Percentiles rank a stretch among this genome's conserved stretches.
Conservation (phyloP, 2,797 vertebrate genomes). For the Acanthiza pusilla region DNA sequence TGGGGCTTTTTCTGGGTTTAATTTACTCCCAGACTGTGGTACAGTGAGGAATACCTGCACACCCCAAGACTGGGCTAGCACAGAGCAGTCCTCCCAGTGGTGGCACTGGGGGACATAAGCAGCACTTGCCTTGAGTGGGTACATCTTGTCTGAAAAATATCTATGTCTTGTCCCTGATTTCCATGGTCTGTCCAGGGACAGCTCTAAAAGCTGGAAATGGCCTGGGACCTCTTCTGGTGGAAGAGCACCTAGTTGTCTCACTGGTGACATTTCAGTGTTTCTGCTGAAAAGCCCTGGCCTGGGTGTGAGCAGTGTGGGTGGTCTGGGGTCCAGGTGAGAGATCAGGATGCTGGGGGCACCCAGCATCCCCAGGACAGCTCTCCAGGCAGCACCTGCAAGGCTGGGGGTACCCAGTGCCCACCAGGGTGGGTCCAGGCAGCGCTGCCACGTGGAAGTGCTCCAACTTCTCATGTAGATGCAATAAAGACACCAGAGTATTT, state of each 20-base stretch:
- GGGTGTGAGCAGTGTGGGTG: background rate
- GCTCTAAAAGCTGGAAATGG: background rate
- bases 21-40: background rate
- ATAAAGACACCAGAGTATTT: background rate
- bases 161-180: background rate
- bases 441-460: background rate
- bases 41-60: background rate
- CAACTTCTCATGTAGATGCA: background rate
- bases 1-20: background rate
- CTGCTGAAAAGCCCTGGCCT: background rate
- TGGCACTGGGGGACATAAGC: too few relatives aligned
- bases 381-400: background rate
- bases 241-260: background rate
- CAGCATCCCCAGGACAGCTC: background rate
- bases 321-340: background rate
- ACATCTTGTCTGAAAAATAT: background rate
- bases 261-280: background rate
- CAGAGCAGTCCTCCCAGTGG: background rate
- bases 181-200: background rate
- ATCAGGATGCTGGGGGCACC: background rate
- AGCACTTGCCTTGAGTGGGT: background rate
- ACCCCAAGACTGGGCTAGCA: rapidly evolving
- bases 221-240: background rate
- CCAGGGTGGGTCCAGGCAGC: background rate
- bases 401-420: background rate